Evolutionary conservation across 2,113 vertebrate genomes (phyloP).

Genomic region (Myodes glareolus): DNA sequence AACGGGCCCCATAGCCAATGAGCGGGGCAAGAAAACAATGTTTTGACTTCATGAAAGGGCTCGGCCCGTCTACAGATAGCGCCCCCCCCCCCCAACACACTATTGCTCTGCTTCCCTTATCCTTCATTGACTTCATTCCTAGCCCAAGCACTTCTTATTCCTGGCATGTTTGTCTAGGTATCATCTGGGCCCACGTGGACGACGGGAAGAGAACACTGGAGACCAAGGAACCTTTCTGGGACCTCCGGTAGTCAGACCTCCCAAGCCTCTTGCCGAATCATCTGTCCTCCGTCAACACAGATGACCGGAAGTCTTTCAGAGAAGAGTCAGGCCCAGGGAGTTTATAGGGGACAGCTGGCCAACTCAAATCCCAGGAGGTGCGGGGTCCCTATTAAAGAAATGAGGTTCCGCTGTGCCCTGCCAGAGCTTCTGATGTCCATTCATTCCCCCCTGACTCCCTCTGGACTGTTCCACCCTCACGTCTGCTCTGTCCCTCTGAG

Average conservation of each 20-base stretch:
- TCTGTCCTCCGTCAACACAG: neutral
- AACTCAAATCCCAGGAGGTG: neutral
- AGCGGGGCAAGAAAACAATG: neutral
- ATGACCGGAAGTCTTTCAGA: rapidly evolving
- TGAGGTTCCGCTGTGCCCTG: neutral
- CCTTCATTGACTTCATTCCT: neutral
- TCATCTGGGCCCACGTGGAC: neutral
- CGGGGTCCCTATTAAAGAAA: conserved; percentile 34
- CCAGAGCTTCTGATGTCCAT: neutral
- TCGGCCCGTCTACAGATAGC: neutral
- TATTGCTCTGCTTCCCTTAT: neutral
- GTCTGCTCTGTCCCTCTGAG: neutral
- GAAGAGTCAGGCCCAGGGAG: neutral
- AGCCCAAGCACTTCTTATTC: neutral
- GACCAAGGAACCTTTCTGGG: neutral
- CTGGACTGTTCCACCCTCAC: neutral
- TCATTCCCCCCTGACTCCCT: neutral
- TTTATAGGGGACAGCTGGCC: neutral
- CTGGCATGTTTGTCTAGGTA: neutral
- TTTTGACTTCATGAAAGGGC: neutral
- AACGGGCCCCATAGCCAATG: neutral
- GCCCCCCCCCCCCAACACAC: too few relatives aligned
- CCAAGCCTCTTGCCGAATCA: neutral
- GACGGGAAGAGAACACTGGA: neutral
- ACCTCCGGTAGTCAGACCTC: neutral